Percentiles rank a stretch among this genome's conserved stretches.
Evolutionary conservation across 2,797 vertebrate genomes (phyloP).

Genomic region (Melanotaenia maccullochi): DNA sequence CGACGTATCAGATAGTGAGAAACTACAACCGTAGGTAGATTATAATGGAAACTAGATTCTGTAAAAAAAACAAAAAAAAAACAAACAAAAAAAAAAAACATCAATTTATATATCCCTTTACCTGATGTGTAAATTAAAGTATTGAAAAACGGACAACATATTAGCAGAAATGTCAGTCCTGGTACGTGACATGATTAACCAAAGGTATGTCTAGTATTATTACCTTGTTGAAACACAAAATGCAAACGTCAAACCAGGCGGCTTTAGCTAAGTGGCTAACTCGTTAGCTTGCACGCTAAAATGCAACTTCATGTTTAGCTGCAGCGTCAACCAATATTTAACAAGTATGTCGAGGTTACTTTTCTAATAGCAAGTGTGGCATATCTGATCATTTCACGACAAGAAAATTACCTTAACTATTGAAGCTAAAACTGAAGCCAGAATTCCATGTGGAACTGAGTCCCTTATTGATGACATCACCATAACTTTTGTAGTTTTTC

Average conservation of each 20-base stretch:
- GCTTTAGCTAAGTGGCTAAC: conserved; percentile 16
- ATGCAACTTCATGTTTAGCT: too few species aligned
- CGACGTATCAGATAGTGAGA: neutral
- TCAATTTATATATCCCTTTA: neutral
- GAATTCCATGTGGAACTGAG: conserved; percentile 53
- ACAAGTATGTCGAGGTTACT: neutral
- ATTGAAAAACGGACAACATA: neutral
- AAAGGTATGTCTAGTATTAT: neutral
- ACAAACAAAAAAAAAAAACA: neutral
- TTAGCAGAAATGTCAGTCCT: too few species aligned
- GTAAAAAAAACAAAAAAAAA: neutral
- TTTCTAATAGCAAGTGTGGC: neutral
- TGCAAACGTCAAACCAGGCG: neutral
- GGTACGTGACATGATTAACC: too few species aligned
- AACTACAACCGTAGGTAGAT: neutral
- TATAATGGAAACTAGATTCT: neutral
- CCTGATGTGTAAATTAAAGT: neutral
- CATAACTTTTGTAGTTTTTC: accelerated
- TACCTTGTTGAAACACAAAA: neutral
- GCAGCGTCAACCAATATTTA: accelerated
- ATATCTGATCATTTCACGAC: accelerated
- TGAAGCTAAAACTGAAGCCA: conserved; percentile 2
- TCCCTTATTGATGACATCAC: conserved; percentile 67
- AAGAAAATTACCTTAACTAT: conserved; percentile 39
- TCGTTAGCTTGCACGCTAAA: conserved; percentile 35